phyloP scores from a whole-genome alignment of 2,888 invertebrate species.

The Tuberolachnus salignus region DNA sequence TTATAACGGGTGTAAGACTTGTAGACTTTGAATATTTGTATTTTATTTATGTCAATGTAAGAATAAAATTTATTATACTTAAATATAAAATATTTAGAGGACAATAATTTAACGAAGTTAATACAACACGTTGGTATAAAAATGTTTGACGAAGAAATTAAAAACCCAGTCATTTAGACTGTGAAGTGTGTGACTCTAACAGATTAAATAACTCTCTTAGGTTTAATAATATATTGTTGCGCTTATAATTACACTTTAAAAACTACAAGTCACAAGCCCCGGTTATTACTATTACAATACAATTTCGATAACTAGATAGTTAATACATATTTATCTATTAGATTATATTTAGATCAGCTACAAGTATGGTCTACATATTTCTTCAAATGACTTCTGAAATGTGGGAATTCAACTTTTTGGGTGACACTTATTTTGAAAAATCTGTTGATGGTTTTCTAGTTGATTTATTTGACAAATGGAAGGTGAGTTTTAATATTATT shows the following conservation, averaged over 20 bases:
- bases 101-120: too few relatives aligned
- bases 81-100: too few relatives aligned
- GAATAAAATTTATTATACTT: too few relatives aligned
- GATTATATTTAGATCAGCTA: constrained; percentile 94
- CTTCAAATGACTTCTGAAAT: constrained; percentile 99
- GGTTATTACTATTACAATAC: constrained; percentile 28
- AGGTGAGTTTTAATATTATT: constrained; percentile 66
- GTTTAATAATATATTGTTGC: too few relatives aligned
- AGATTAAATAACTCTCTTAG: too few relatives aligned
- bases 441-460: constrained; percentile 96
- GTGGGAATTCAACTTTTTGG: constrained; percentile 99
- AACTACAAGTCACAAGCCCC: background rate
- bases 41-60: too few relatives aligned
- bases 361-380: constrained; percentile 96
- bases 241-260: too few relatives aligned
- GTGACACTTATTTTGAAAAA: constrained; percentile 97
- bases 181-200: too few relatives aligned
- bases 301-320: background rate
- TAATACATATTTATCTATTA: constrained; percentile 60
- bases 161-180: too few relatives aligned
- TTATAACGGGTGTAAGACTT: background rate
- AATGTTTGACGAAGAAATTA: too few relatives aligned
- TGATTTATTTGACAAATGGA: constrained; percentile 96
- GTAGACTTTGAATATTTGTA: too few relatives aligned
- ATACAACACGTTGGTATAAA: too few relatives aligned